These are phyloP conservation scores for Drosophila erecta DNA, from an alignment of 1,140 invertebrate genomes.

Conservation along the genomic window DNA sequence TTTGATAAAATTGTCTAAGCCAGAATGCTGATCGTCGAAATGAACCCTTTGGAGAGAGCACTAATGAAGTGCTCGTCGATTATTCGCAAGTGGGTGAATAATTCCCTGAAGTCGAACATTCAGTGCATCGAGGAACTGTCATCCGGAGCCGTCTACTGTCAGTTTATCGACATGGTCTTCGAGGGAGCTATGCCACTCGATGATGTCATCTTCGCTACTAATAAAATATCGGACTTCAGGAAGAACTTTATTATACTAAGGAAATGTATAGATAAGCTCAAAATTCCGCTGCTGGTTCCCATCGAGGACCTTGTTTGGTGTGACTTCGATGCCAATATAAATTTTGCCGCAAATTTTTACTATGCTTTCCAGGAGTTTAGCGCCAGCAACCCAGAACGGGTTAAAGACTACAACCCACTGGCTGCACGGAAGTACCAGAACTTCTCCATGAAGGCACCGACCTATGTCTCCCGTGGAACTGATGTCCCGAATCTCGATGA, in stretches of 20 bases:
- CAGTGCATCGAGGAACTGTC: background rate
- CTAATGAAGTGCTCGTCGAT: fast-evolving
- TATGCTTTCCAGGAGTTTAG: background rate
- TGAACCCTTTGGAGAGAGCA: background rate
- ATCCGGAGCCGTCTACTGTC: background rate
- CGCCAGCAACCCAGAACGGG: background rate
- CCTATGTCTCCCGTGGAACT: background rate
- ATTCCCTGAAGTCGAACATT: background rate
- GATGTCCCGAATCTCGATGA: background rate
- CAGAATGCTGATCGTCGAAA: background rate
- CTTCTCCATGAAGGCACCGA: background rate
- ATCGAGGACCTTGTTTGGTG: background rate
- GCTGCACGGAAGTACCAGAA: background rate
- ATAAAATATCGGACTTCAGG: background rate
- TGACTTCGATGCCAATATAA: background rate
- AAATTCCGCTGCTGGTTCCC: background rate
- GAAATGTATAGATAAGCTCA: background rate
- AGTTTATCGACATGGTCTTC: background rate
- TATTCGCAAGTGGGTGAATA: background rate
- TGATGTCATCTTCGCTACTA: background rate
- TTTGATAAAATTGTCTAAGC: background rate
- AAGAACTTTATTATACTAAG: background rate
- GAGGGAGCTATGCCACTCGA: background rate
- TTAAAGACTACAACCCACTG: background rate
- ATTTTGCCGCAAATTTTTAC: background rate